phyloP scores from a whole-genome alignment of 2,797 vertebrate species.

The Cyclopterus lumpus region DNA sequence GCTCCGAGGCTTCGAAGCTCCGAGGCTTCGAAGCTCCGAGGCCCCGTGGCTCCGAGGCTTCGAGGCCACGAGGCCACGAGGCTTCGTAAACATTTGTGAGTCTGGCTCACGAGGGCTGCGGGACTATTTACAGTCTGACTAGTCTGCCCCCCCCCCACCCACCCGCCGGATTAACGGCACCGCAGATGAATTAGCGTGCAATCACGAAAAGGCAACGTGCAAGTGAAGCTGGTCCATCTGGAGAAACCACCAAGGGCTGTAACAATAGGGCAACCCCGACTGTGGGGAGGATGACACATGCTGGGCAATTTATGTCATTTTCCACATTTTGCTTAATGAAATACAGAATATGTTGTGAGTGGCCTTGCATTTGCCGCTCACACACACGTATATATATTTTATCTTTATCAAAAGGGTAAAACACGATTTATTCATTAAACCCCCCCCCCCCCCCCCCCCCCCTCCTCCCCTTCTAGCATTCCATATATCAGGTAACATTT shows the following conservation, averaged over 20 bases:
- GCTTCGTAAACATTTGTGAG: slow-evolving; percentile 43
- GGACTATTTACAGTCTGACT: slow-evolving; percentile 80
- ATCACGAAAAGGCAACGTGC: slow-evolving; percentile 66
- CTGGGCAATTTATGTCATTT: slow-evolving; percentile 6
- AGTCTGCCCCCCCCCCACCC: no score
- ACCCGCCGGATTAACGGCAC: slow-evolving; percentile 78
- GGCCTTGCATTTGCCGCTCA: background rate
- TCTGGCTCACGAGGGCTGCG: slow-evolving; percentile 59
- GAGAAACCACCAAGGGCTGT: slow-evolving; percentile 63
- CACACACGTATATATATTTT: background rate
- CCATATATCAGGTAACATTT: background rate
- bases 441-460: no score
- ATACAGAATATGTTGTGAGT: background rate
- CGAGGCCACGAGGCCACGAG: no score
- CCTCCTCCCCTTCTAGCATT: no score
- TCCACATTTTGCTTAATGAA: slow-evolving; percentile 4
- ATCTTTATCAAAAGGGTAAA: background rate
- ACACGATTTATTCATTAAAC: background rate
- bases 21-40: no score
- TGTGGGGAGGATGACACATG: slow-evolving; percentile 30
- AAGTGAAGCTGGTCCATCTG: slow-evolving; percentile 66
- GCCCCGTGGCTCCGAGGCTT: no score
- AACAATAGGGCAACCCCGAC: slow-evolving; percentile 68
- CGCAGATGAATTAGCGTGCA: slow-evolving; percentile 73
- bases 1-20: no score